Conservation (phyloP, 2,888 invertebrate species). For the Agonum fuliginosum region DNA sequence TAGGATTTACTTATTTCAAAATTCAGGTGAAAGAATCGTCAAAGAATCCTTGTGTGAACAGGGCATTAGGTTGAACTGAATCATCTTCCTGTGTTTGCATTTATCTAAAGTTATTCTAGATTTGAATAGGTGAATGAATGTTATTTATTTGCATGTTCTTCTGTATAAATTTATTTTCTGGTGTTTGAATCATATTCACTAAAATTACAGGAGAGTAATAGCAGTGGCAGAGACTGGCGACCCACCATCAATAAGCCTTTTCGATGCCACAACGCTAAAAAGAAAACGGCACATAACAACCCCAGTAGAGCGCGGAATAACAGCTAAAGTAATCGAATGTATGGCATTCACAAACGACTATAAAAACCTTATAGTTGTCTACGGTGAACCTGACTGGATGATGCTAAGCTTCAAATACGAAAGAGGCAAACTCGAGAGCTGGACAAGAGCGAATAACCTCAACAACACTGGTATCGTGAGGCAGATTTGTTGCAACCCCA, state of each 20-base stretch:
- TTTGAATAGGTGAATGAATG: too few species aligned
- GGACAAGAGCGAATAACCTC: slow-evolving; percentile 82
- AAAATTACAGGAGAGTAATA: slow-evolving; percentile 79
- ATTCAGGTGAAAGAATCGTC: too few species aligned
- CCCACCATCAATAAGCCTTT: slow-evolving; percentile 81
- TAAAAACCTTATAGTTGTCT: slow-evolving; percentile 85
- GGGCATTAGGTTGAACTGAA: too few species aligned
- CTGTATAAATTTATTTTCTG: too few species aligned
- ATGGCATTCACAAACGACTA: slow-evolving; percentile 89
- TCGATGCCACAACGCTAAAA: slow-evolving; percentile 82
- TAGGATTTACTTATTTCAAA: too few species aligned
- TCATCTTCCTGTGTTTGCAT: too few species aligned
- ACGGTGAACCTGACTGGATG: slow-evolving; percentile 89
- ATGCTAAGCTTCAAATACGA: slow-evolving; percentile 89
- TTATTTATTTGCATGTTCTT: too few species aligned
- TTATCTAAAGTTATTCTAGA: too few species aligned
- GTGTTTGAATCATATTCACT: too few species aligned
- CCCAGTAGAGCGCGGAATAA: slow-evolving; percentile 67
- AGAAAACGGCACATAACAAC: slow-evolving; percentile 80
- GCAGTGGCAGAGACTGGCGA: slow-evolving; percentile 80
- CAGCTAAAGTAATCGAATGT: slow-evolving; percentile 80
- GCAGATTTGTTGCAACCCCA: slow-evolving; percentile 87
- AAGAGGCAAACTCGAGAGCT: slow-evolving; percentile 86
- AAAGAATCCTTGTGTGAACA: too few species aligned
- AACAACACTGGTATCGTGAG: slow-evolving; percentile 81